phyloP scores from a whole-genome alignment of 2,888 invertebrate genomes.

The Pristionchus maxplancki region DNA sequence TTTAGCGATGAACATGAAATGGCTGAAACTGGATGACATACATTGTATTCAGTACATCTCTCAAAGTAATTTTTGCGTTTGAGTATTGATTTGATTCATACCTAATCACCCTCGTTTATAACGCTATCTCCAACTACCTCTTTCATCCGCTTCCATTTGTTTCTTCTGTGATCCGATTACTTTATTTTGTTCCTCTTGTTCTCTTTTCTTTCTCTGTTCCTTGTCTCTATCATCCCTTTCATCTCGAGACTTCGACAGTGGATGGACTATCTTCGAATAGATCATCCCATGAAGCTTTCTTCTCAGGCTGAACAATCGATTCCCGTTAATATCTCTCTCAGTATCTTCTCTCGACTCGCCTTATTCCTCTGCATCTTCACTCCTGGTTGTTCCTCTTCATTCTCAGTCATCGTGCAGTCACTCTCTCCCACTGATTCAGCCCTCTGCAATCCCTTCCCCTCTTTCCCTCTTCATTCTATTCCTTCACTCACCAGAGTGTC shows the following conservation, averaged over 20 bases:
- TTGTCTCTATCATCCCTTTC: constrained; percentile 14
- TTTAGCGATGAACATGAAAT: too few relatives aligned
- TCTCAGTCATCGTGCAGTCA: constrained; percentile 8
- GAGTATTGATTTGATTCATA: too few relatives aligned
- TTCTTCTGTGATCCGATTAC: constrained; percentile 5
- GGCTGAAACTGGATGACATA: too few relatives aligned
- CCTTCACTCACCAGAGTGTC: not conserved
- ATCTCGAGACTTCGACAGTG: not conserved
- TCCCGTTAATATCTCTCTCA: too few relatives aligned
- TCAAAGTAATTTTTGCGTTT: too few relatives aligned
- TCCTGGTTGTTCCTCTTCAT: not conserved
- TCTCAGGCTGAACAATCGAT: not conserved
- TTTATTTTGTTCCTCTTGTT: constrained; percentile 42
- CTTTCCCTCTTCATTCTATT: not conserved
- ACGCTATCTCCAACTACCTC: too few relatives aligned
- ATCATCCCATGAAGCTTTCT: constrained; percentile 38
- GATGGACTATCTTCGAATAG: constrained; percentile 42
- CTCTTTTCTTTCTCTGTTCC: constrained; percentile 19
- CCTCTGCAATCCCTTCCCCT: not conserved
- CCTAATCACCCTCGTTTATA: too few relatives aligned
- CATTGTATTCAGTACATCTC: too few relatives aligned
- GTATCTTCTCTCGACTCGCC: not conserved
- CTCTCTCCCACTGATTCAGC: constrained; percentile 13
- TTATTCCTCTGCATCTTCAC: not conserved
- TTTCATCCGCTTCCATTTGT: constrained; percentile 6